These are phyloP conservation scores for Remorina albescens DNA, from an alignment of 2,797 vertebrate species.

Conservation along the genomic window DNA sequence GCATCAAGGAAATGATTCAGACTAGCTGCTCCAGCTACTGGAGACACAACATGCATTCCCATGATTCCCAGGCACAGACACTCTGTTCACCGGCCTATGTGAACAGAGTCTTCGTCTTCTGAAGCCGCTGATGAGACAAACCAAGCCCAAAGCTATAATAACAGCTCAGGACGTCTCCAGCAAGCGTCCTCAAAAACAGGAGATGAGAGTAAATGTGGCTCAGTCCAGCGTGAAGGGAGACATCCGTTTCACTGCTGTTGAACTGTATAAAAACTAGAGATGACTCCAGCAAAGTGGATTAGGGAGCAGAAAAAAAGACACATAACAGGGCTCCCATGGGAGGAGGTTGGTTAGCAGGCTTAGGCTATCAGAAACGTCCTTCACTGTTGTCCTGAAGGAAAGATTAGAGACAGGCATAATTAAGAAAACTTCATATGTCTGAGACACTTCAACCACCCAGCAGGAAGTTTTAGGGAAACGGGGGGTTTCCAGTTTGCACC, in stretches of 20 bases:
- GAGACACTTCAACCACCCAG: constrained; percentile 34
- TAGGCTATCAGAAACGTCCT: constrained; percentile 22
- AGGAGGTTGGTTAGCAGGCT: constrained; percentile 31
- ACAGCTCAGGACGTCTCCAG: constrained; percentile 36
- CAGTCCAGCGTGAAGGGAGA: constrained; percentile 46
- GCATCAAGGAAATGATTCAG: constrained; percentile 39
- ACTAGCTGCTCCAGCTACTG: constrained; percentile 36
- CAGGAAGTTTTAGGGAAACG: constrained; percentile 48
- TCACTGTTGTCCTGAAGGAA: constrained; percentile 29
- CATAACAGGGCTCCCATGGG: constrained; percentile 17
- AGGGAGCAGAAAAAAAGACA: constrained; percentile 24
- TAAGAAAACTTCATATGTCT: constrained; percentile 43
- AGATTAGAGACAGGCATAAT: constrained; percentile 46
- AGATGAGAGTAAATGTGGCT: constrained; percentile 55
- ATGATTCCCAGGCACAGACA: constrained; percentile 51
- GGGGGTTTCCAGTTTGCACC: constrained; percentile 13
- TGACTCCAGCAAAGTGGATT: not conserved
- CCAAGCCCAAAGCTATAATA: constrained; percentile 61
- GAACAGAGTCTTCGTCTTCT: constrained; percentile 28
- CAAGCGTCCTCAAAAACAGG: constrained; percentile 54
- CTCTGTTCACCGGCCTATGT: not conserved
- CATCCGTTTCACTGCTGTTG: constrained; percentile 44
- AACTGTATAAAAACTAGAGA: not conserved
- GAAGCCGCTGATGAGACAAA: constrained; percentile 39
- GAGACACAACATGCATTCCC: constrained; percentile 60